Evolutionary conservation across 2,888 invertebrate species (phyloP), one percentile per base, ranked within the genome.

Genomic region (Chloroclysta siterata): DNA sequence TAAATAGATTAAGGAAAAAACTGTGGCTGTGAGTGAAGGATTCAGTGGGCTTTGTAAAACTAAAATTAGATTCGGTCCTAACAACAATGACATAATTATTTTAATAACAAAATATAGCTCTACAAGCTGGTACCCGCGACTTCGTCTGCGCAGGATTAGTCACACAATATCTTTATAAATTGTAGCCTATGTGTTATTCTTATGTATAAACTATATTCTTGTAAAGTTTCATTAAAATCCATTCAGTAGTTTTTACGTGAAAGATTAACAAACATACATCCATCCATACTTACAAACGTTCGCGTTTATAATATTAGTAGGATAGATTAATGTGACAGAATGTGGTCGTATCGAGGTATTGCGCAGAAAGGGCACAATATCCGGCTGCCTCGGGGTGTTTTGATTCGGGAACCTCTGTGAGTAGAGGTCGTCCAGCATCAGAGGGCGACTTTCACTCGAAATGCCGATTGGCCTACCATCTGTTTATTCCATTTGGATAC

Each of bases 331-430:
- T 79, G 70, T 75, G 72, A 71, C 71, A 68, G 69, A 22, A 60
- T 72, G 66, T 71, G 69, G 72, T 64, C 71, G 65, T 74, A 78
- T 74, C 65, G 65, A 53, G 65, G 69, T 63, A 72, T 66, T 59
- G 54, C 63, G 51, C 53, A 54, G 55, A 68, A 65, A 60, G 62
- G 73, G 73, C 72, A 60, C 76, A 79, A 83, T 82, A 80, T 81
- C 78, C 80, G 76, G 68, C 56, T 57, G 73, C 78, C 73, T 71
- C 71, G 73, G 80, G 81, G 68, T 77, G 76, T 81, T 82, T 78
- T 80, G 75, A 60, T 76, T 75, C 64, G 71, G 75, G 75, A 76
- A 80, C 79, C 77, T 81, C 79, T 79, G 75, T 80, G 73, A 69
- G 68, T 65, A 69, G 72, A 76, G 73, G 33, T 58, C 58, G 41